A percentile compares a stretch with the other conserved stretches of the same genome.
Evolutionary conservation across 2,888 invertebrate genomes (phyloP).

Genomic region (Apamea anceps): DNA sequence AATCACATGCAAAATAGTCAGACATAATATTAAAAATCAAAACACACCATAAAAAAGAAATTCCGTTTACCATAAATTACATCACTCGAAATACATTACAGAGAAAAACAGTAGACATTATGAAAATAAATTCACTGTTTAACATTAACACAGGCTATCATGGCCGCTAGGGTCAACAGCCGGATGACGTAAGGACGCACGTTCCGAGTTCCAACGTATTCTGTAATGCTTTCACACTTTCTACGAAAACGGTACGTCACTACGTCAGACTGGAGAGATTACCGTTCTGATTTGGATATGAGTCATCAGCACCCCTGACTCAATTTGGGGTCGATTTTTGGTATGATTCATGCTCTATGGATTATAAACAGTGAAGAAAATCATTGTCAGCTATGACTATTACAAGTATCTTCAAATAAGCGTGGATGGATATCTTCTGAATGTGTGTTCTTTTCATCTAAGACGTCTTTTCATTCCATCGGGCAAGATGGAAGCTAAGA

Average conservation of each 20-base stretch:
- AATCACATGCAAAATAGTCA: background rate
- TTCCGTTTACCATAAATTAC: conserved; percentile 36
- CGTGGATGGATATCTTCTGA: background rate
- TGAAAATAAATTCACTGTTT: conserved; percentile 60
- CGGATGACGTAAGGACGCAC: conserved; percentile 66
- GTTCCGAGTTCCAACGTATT: conserved; percentile 59
- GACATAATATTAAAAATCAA: background rate
- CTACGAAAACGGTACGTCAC: conserved; percentile 68
- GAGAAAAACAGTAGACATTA: conserved; percentile 38
- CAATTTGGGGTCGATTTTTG: conserved; percentile 9
- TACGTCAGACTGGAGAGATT: conserved; percentile 45
- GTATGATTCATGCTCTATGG: conserved; percentile 26
- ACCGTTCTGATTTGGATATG: conserved; percentile 37
- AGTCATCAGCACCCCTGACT: conserved; percentile 44
- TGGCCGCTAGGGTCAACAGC: conserved; percentile 63
- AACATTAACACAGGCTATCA: conserved; percentile 64
- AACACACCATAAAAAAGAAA: conserved; percentile 20
- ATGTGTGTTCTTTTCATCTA: background rate
- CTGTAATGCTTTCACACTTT: conserved; percentile 71
- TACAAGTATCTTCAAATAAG: background rate
- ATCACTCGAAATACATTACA: conserved; percentile 17
- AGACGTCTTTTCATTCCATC: background rate
- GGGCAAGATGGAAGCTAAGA: background rate
- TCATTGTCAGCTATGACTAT: background rate
- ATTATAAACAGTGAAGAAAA: background rate